Evolutionary conservation across 2,888 invertebrate species (phyloP), one percentile per base, ranked within the genome.

Genomic region (Drosophila anomalata): DNA sequence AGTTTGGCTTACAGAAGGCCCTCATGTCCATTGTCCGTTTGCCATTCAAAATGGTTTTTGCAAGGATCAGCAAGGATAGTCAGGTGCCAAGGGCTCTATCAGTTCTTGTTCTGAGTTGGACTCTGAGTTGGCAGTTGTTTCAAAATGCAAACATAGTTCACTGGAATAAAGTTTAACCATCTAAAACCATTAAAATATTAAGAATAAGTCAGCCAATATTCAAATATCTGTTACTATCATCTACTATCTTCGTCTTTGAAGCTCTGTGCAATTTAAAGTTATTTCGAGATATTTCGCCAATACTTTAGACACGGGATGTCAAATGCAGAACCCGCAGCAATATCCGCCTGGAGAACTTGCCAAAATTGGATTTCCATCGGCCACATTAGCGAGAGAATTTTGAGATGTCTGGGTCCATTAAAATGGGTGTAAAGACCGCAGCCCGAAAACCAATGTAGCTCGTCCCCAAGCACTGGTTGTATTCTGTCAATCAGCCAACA

Each of bases 1-100:
- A 36, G 29, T 50, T 61, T 77, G 69, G 55, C 60, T 73, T 68
- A 60, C 58, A 63, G 65, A 68, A 66, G 44, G 58, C 53, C 12
- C 14, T n/a, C 14, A 9, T 67, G 24, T 31, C 50, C 44, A 53
- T 51, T 61, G 62, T 47, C 61, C 61, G 36, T 61, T 61, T 61
- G 36, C 47, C 39, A 47, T 39, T 47, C 47, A 5, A 17, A 11
- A 31, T 17, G 26, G 44, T 24, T 67, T 67, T 53, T 63, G 36
- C 29, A 67, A 44, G 24, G 67, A 29, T 46, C 44, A 44, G 24
- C 61, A 41, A 17, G 39, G 9, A n/a, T 46, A 5, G 44, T 44
- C 44, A 44, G 54, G 22, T 63, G 67, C 44, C 41, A 33, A 46
- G 54, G 26, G 44, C n/a, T 44, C 31, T n/a, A 12, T 14, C 14